Percentiles rank a stretch among this genome's conserved stretches.
phyloP scores from a whole-genome alignment of 2,113 vertebrate species.

The Dromas ardeola region DNA sequence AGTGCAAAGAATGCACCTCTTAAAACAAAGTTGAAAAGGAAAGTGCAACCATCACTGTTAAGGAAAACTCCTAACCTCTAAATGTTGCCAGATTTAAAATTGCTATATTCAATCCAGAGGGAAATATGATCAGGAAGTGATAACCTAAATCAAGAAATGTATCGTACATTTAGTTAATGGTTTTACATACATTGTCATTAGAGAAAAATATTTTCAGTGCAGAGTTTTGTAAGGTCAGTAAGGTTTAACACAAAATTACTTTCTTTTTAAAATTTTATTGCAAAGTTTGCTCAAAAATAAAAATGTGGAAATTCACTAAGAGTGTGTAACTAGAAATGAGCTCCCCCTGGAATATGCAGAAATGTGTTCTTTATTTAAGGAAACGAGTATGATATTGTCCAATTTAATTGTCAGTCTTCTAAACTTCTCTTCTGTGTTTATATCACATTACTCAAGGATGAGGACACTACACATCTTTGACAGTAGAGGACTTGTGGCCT shows the following conservation, averaged over 20 bases:
- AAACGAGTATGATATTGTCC: not conserved
- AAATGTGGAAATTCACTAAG: not conserved
- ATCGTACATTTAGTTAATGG: not conserved
- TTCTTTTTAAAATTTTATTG: not conserved
- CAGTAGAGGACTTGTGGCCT: not conserved
- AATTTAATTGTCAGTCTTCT: not conserved
- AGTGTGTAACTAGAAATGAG: not conserved
- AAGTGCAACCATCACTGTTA: not conserved
- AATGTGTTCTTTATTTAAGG: not conserved
- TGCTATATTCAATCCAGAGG: not conserved
- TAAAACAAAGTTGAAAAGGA: not conserved
- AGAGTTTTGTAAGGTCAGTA: not conserved
- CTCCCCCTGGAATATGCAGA: not conserved
- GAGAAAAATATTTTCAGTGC: not conserved
- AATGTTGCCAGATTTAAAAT: not conserved
- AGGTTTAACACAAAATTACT: not conserved
- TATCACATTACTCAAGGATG: not conserved
- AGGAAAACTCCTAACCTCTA: not conserved
- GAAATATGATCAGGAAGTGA: not conserved
- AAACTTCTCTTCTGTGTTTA: not conserved
- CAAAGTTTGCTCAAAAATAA: not conserved
- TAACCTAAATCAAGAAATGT: not conserved
- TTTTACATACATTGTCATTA: not conserved
- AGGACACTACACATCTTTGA: not conserved
- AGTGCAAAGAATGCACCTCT: not conserved